Percentiles rank a stretch among this genome's conserved stretches.
Evolutionary conservation across 2,797 vertebrate genomes (phyloP).

Genomic region (Pyrocephalus nanus): DNA sequence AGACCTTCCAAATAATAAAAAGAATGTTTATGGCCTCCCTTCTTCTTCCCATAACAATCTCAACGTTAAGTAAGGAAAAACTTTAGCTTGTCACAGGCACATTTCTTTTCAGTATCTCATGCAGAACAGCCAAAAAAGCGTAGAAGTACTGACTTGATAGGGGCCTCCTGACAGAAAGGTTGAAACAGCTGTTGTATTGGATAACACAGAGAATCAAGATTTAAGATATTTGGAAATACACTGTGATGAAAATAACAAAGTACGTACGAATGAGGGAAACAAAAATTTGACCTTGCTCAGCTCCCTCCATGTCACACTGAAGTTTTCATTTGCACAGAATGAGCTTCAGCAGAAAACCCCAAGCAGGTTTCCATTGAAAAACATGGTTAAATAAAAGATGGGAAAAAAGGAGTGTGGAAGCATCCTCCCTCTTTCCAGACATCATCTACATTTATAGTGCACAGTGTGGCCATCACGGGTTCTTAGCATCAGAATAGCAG

Average conservation of each 20-base stretch:
- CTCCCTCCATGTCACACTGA: background rate
- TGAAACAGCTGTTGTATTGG: background rate
- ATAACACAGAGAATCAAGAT: background rate
- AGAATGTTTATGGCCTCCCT: conserved; percentile 31
- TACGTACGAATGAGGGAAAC: background rate
- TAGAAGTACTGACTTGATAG: background rate
- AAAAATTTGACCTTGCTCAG: background rate
- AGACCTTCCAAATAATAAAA: conserved; percentile 57
- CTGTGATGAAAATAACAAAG: background rate
- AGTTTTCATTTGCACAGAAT: background rate
- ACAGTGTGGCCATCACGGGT: background rate
- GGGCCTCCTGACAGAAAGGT: background rate
- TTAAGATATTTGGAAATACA: background rate
- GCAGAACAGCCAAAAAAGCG: background rate
- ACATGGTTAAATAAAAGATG: background rate
- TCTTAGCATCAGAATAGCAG: background rate
- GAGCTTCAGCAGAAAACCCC: background rate
- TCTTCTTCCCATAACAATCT: conserved; percentile 19
- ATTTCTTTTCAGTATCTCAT: background rate
- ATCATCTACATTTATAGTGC: background rate
- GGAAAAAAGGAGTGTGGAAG: background rate
- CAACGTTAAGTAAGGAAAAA: background rate
- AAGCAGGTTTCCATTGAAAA: background rate
- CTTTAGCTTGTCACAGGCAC: background rate
- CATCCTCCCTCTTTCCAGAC: too few relatives aligned